Conservation (phyloP, 2,797 vertebrate species). For the Pangasius djambal region DNA sequence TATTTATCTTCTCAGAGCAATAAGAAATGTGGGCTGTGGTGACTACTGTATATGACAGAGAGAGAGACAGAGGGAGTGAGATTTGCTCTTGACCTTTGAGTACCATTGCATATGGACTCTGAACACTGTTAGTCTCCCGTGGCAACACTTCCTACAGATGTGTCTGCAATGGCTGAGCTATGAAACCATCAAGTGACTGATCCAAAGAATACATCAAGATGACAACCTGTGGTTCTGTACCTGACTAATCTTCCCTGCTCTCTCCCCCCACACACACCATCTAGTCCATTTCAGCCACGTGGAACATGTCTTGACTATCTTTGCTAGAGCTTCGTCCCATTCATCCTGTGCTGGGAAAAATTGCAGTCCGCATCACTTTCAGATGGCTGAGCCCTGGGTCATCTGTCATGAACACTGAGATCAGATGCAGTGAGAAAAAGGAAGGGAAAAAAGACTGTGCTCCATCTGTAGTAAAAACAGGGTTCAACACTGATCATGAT, state of each 20-base stretch:
- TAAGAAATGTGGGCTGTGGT: slow-evolving; percentile 33
- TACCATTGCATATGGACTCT: slow-evolving; percentile 75
- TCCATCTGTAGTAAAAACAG: slow-evolving; percentile 71
- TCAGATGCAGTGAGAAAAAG: slow-evolving; percentile 25
- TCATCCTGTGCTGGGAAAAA: slow-evolving; percentile 5
- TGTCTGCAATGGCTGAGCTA: slow-evolving; percentile 67
- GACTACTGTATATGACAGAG: slow-evolving; percentile 35
- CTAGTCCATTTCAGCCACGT: slow-evolving; percentile 45
- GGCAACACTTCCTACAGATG: slow-evolving; percentile 81
- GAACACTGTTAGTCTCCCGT: slow-evolving; percentile 81
- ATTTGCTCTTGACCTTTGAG: slow-evolving; percentile 54
- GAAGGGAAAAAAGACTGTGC: neutral
- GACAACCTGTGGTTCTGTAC: slow-evolving; percentile 41
- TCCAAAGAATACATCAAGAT: slow-evolving; percentile 47
- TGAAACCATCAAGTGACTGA: slow-evolving; percentile 42
- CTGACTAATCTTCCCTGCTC: slow-evolving; percentile 23
- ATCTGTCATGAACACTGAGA: slow-evolving; percentile 12
- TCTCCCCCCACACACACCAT: neutral
- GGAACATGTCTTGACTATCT: slow-evolving; percentile 34
- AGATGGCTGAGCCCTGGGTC: slow-evolving; percentile 32
- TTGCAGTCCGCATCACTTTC: slow-evolving; percentile 15
- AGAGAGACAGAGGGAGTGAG: slow-evolving; percentile 18
- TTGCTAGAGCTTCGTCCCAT: slow-evolving; percentile 32
- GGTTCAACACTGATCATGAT: slow-evolving; percentile 74
- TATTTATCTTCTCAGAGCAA: slow-evolving; percentile 32